These are phyloP conservation scores for Blomia tropicalis DNA, from an alignment of 2,888 invertebrate species.

Conservation along the genomic window DNA sequence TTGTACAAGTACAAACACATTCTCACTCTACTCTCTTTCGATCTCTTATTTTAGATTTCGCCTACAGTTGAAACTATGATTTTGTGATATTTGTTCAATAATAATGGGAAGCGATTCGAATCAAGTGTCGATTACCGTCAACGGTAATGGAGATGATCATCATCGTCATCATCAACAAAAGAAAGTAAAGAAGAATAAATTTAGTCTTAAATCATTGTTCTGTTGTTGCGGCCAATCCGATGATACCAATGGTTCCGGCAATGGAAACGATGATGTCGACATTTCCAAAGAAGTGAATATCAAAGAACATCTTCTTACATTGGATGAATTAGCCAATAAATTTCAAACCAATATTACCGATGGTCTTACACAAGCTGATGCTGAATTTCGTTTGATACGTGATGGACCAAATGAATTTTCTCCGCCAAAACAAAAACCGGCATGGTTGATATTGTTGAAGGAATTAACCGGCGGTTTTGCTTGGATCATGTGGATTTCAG, in stretches of 20 bases:
- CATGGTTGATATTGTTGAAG: conserved; percentile 33
- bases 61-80: background rate
- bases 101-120: too few species aligned
- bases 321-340: background rate
- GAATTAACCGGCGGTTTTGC: conserved; percentile 34
- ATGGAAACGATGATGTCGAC: background rate
- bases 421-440: conserved; percentile 31
- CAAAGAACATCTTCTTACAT: conserved; percentile 5
- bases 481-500: conserved; percentile 44
- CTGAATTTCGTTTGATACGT: background rate
- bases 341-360: background rate
- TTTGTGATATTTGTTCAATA: background rate
- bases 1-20: background rate
- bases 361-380: background rate
- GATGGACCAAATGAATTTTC: conserved; percentile 21
- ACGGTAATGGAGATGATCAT: background rate
- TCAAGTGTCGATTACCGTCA: background rate
- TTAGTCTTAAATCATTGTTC: background rate
- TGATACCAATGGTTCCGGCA: background rate
- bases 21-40: too few species aligned
- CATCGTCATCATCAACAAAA: background rate
- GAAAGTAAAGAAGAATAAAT: background rate
- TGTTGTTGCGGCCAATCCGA: background rate
- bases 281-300: conserved; percentile 17
- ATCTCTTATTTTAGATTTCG: background rate